Conservation (phyloP, 2,113 vertebrate species). For the Tyto alba region DNA sequence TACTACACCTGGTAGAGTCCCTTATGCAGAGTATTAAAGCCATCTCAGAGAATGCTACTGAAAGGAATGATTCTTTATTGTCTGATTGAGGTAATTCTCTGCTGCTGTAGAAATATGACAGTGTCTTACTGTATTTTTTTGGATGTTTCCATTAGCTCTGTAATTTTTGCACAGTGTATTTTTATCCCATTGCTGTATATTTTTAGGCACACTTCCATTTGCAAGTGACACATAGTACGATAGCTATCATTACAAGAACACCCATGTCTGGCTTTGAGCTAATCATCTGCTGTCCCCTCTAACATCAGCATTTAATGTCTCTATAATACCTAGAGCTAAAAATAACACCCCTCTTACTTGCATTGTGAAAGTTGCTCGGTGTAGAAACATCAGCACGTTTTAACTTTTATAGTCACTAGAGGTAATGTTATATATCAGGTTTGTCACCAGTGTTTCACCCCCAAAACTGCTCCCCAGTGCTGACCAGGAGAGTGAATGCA, state of each 20-base stretch:
- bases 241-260: neutral
- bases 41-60: rapidly evolving
- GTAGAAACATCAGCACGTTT: neutral
- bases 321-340: conserved; percentile 9
- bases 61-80: neutral
- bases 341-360: neutral
- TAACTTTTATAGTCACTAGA: neutral
- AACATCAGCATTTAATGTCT: neutral
- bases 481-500: neutral
- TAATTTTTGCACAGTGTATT: neutral
- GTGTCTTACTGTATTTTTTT: neutral
- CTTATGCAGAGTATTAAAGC: neutral
- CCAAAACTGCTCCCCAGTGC: neutral
- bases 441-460: neutral
- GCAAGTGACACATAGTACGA: neutral
- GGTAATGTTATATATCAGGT: rapidly evolving
- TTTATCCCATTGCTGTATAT: neutral
- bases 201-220: neutral
- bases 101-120: neutral
- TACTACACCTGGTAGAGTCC: no score
- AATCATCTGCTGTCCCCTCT: neutral
- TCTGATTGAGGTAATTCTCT: neutral
- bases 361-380: neutral
- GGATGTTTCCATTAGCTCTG: neutral
- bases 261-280: neutral